These are phyloP conservation scores for Hydroisotoma schaefferi DNA, from an alignment of 2,888 invertebrate genomes.

Conservation along the genomic window DNA sequence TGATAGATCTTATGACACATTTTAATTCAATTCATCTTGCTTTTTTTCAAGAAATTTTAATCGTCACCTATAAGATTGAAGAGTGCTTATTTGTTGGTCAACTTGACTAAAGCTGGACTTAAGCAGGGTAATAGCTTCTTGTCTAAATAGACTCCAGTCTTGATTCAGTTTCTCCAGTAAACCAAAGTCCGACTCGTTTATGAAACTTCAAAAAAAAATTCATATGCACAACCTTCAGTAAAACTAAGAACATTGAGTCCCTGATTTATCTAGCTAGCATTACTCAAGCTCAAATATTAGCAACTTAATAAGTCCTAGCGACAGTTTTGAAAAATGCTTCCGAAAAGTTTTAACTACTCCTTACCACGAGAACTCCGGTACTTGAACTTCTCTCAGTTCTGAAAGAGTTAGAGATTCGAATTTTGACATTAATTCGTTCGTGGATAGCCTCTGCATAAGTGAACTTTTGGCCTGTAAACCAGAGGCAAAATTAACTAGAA, in stretches of 20 bases:
- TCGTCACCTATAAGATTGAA: conserved; percentile 4
- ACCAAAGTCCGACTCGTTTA: conserved; percentile 38
- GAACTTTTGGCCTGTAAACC: conserved; percentile 29
- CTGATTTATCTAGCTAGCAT: too few relatives aligned
- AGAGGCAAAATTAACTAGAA: not conserved
- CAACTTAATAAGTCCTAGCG: too few relatives aligned
- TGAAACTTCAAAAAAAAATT: too few relatives aligned
- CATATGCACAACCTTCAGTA: too few relatives aligned
- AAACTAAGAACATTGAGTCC: too few relatives aligned
- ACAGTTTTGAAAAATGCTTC: too few relatives aligned
- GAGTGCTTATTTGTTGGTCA: not conserved
- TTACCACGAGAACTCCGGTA: conserved; percentile 42
- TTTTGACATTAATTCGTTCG: conserved; percentile 25
- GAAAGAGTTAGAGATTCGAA: conserved; percentile 30
- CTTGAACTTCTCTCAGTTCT: conserved; percentile 29
- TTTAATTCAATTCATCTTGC: too few relatives aligned
- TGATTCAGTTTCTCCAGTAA: conserved; percentile 26
- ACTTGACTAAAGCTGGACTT: not conserved
- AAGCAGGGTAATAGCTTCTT: not conserved
- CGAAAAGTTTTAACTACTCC: not conserved
- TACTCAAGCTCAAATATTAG: too few relatives aligned
- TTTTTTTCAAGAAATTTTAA: too few relatives aligned
- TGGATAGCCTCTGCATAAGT: conserved; percentile 27
- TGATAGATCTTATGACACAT: not conserved
- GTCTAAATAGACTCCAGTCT: conserved; percentile 26